phyloP scores from a whole-genome alignment of 2,797 vertebrate species.

The Sphenodon punctatus region DNA sequence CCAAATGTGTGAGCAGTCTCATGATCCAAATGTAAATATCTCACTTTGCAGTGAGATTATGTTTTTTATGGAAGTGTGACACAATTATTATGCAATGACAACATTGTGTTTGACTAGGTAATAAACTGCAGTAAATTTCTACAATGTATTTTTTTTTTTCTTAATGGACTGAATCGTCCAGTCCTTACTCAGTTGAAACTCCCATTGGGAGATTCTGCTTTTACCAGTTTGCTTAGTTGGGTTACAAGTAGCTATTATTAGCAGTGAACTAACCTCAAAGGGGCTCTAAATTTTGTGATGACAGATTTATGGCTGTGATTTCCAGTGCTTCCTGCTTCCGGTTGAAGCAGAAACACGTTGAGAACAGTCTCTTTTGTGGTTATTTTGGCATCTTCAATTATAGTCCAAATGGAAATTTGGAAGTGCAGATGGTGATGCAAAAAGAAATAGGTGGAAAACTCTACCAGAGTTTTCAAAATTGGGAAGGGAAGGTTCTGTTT shows the following conservation, averaged over 20 bases:
- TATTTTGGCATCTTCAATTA: background rate
- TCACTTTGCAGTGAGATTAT: background rate
- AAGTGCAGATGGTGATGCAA: background rate
- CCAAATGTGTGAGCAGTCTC: background rate
- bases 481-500: background rate
- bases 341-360: background rate
- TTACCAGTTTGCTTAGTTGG: background rate
- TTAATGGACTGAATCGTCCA: background rate
- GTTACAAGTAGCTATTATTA: background rate
- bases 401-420: background rate
- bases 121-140: background rate
- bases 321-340: background rate
- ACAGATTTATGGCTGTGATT: background rate
- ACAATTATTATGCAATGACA: background rate
- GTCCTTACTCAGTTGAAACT: background rate
- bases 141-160: background rate
- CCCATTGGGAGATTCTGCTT: background rate
- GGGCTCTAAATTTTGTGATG: background rate
- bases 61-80: background rate
- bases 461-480: background rate
- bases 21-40: background rate
- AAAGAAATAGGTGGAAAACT: constrained; percentile 10
- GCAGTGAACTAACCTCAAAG: background rate
- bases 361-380: background rate
- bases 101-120: background rate